Percentiles rank a stretch among this genome's conserved stretches.
phyloP scores from a whole-genome alignment of 2,113 vertebrate genomes.

The Microcebus murinus region DNA sequence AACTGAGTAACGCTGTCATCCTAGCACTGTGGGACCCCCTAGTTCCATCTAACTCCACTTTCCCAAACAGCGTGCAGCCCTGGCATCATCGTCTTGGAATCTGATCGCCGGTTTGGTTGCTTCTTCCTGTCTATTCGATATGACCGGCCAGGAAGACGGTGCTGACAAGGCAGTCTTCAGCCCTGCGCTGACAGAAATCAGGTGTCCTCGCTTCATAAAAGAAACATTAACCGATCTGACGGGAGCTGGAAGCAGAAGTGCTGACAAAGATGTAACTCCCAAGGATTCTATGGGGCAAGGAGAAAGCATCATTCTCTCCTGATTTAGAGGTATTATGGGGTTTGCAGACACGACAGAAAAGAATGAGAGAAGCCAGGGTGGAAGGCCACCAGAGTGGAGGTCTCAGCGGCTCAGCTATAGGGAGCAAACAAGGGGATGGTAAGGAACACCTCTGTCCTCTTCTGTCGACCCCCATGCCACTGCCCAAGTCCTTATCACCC shows the following conservation, averaged over 20 bases:
- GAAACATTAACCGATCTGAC: conserved; percentile 81
- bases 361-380: conserved; percentile 42
- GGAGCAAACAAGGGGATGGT: background rate
- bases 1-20: conserved; percentile 61
- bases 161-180: conserved; percentile 80
- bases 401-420: background rate
- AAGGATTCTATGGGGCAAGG: conserved; percentile 70
- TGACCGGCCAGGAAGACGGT: conserved; percentile 71
- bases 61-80: conserved; percentile 71
- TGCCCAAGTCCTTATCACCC: background rate
- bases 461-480: background rate
- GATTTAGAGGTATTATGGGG: conserved; percentile 64
- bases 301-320: conserved; percentile 47
- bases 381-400: background rate
- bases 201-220: conserved; percentile 84
- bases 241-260: conserved; percentile 77
- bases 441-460: background rate
- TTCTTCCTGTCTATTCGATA: conserved; percentile 82
- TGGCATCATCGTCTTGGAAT: conserved; percentile 78
- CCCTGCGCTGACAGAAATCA: conserved; percentile 84
- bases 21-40: conserved; percentile 57
- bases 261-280: conserved; percentile 77
- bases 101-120: conserved; percentile 78
- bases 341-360: conserved; percentile 58
- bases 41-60: conserved; percentile 71